phyloP scores from a whole-genome alignment of 2,888 invertebrate species.

The Diarsia rubi region DNA sequence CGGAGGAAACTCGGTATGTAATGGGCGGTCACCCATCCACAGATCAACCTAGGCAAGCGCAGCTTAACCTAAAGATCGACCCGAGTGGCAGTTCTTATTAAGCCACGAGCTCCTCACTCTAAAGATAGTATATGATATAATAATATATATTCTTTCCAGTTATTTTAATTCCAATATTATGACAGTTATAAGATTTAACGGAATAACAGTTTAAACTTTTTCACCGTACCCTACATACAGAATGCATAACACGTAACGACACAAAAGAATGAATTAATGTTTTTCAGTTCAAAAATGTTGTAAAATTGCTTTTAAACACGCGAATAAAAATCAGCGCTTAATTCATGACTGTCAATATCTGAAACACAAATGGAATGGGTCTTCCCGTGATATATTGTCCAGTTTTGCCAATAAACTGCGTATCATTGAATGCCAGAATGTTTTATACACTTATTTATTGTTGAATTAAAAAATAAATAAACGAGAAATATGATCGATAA shows the following conservation, averaged over 20 bases:
- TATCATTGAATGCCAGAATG: slow-evolving; percentile 65
- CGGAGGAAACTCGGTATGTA: too few species aligned
- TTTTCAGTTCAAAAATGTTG: slow-evolving; percentile 33
- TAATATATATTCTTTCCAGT: neutral
- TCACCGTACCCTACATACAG: neutral
- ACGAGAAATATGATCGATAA: slow-evolving; percentile 36
- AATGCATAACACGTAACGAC: slow-evolving; percentile 2
- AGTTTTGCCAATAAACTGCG: slow-evolving; percentile 62
- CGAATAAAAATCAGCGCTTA: slow-evolving; percentile 62
- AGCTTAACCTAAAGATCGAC: too few species aligned
- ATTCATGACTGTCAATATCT: slow-evolving; percentile 71
- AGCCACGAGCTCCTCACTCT: too few species aligned
- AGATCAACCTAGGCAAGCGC: too few species aligned
- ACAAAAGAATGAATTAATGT: slow-evolving; percentile 14
- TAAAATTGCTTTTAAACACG: slow-evolving; percentile 52
- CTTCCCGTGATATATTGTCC: slow-evolving; percentile 65
- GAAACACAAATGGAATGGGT: slow-evolving; percentile 65
- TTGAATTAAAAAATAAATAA: slow-evolving; percentile 42
- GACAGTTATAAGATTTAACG: neutral
- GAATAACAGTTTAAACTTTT: neutral
- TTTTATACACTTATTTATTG: slow-evolving; percentile 53
- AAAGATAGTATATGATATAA: too few species aligned
- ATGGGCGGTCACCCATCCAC: too few species aligned
- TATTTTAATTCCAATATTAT: neutral
- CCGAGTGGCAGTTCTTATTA: too few species aligned